Conservation (phyloP, 2,888 invertebrate species). For the Proisotoma minuta region DNA sequence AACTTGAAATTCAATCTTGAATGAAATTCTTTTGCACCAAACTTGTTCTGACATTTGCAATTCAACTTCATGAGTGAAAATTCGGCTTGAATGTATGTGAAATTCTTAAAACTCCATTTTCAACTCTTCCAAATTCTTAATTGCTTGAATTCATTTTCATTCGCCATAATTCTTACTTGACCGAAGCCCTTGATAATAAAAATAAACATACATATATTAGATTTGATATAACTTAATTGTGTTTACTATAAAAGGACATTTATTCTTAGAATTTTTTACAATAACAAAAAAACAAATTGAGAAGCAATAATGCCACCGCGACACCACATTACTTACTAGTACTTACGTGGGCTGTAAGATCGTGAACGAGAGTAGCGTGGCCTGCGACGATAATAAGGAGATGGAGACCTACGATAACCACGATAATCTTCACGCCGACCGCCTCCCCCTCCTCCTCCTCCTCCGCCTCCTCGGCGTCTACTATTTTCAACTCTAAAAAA, state of each 20-base stretch:
- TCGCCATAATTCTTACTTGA: slow-evolving; percentile 36
- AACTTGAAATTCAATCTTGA: background rate
- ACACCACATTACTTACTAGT: slow-evolving; percentile 18
- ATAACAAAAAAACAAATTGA: background rate
- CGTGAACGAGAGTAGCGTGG: slow-evolving; percentile 69
- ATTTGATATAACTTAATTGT: slow-evolving; percentile 7
- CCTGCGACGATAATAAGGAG: slow-evolving; percentile 57
- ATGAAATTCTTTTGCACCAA: background rate
- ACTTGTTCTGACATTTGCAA: background rate
- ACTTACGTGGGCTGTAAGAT: slow-evolving; percentile 78
- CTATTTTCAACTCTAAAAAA: slow-evolving; percentile 53
- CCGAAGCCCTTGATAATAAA: slow-evolving; percentile 38
- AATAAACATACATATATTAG: slow-evolving; percentile 41
- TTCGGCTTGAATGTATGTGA: slow-evolving; percentile 1
- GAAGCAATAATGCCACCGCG: background rate
- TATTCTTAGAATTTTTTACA: background rate
- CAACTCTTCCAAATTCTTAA: slow-evolving; percentile 7
- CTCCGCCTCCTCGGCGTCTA: slow-evolving; percentile 55
- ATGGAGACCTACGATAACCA: slow-evolving; percentile 59
- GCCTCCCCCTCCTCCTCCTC: slow-evolving; percentile 50
- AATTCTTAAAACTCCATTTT: background rate
- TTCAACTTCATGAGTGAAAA: background rate
- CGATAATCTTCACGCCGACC: slow-evolving; percentile 42
- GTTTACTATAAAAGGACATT: background rate
- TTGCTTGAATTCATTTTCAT: slow-evolving; percentile 8